Percentiles rank a stretch among this genome's conserved stretches.
These are phyloP conservation scores for Ammospiza nelsoni DNA, from an alignment of 2,113 vertebrate genomes.

Conservation along the genomic window DNA sequence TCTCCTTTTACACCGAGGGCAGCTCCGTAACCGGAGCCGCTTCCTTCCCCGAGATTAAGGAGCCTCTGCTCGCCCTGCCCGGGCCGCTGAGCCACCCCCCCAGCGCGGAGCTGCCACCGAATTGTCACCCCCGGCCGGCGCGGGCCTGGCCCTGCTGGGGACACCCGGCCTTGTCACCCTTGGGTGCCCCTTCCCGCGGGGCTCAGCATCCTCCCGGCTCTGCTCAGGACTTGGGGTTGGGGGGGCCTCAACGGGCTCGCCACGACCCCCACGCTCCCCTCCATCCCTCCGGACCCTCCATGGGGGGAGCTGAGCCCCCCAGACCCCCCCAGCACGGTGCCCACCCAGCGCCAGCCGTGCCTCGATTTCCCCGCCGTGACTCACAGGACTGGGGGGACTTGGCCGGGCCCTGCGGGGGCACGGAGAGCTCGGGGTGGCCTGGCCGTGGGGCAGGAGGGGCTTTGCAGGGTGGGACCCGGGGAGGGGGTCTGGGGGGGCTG, in stretches of 20 bases:
- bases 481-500: neutral
- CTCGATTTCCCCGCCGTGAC: neutral
- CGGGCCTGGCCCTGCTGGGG: neutral
- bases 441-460: neutral
- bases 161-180: neutral
- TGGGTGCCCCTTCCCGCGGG: neutral
- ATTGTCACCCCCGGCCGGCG: neutral
- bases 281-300: neutral
- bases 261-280: rapidly evolving
- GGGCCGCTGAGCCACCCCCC: neutral
- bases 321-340: no score
- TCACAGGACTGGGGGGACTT: neutral
- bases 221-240: neutral
- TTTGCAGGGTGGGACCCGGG: no score
- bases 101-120: neutral
- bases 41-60: slow-evolving; percentile 80
- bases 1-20: slow-evolving; percentile 68
- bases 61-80: slow-evolving; percentile 24
- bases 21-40: slow-evolving; percentile 71
- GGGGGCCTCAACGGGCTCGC: rapidly evolving
- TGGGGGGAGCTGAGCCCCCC: neutral
- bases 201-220: neutral
- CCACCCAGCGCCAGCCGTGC: rapidly evolving
- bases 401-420: rapidly evolving
- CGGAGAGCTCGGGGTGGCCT: neutral